Evolutionary conservation across 2,113 vertebrate genomes (phyloP).

Genomic region (Thymallus thymallus): DNA sequence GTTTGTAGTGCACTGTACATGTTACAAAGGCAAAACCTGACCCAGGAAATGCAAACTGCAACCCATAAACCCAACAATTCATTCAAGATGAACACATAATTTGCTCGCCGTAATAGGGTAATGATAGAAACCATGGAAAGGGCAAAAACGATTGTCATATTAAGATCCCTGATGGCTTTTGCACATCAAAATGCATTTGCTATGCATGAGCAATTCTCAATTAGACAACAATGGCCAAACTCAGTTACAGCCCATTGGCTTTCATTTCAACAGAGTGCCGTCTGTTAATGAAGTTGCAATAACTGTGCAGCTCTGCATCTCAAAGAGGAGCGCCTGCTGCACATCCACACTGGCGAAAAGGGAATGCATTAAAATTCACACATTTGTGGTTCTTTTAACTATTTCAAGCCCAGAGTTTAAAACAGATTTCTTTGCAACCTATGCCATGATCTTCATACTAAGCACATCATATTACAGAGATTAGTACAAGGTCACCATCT

Average conservation of each 20-base stretch:
- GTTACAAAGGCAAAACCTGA: background rate
- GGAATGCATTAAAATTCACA: background rate
- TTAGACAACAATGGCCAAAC: constrained; percentile 10
- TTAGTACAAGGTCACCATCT: background rate
- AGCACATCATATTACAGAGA: background rate
- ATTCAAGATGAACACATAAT: background rate
- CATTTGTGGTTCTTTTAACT: background rate
- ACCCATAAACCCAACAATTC: background rate
- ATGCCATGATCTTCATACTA: too few relatives aligned
- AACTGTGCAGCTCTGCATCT: constrained; percentile 1
- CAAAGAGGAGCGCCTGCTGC: background rate
- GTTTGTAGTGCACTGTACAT: background rate
- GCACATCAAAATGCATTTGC: constrained; percentile 35
- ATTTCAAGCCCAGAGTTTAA: background rate
- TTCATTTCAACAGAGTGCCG: constrained; percentile 28
- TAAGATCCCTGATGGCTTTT: constrained; percentile 25
- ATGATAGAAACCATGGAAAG: constrained; percentile 32
- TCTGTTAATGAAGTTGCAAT: constrained; percentile 24
- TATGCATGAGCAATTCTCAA: constrained; percentile 4
- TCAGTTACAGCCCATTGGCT: constrained; percentile 31
- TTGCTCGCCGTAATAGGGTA: constrained; percentile 33
- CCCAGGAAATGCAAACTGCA: constrained; percentile 18
- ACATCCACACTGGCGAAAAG: background rate
- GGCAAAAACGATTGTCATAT: constrained; percentile 5
- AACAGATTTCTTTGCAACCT: too few relatives aligned